phyloP scores from a whole-genome alignment of 2,888 invertebrate species.

The Protonemura montana region DNA sequence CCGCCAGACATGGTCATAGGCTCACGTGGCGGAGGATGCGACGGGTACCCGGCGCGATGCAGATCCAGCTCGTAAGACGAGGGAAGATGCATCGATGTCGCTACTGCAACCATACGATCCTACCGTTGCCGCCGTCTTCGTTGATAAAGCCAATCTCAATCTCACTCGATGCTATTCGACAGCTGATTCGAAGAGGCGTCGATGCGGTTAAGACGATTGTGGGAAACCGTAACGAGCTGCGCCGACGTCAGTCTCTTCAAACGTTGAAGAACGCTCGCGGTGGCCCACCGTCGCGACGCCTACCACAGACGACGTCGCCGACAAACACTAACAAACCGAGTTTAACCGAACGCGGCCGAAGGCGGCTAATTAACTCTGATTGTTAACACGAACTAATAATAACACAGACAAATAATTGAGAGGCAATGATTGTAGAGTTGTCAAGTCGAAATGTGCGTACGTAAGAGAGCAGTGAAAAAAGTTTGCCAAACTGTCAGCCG shows the following conservation, averaged over 20 bases:
- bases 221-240: background rate
- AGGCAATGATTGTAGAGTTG: background rate
- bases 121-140: background rate
- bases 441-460: background rate
- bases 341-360: conserved; percentile 44
- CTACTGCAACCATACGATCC: conserved; percentile 18
- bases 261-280: conserved; percentile 40
- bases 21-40: conserved; percentile 38
- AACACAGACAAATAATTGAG: background rate
- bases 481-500: background rate
- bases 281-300: conserved; percentile 42
- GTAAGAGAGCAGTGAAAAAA: conserved; percentile 13
- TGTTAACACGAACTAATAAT: conserved; percentile 13
- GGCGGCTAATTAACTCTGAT: conserved; percentile 23
- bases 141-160: too few species aligned
- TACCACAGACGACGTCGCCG: conserved; percentile 52
- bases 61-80: conserved; percentile 38
- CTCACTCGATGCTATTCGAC: conserved; percentile 53
- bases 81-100: conserved; percentile 36
- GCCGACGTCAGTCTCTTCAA: conserved; percentile 9
- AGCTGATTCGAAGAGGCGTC: conserved; percentile 53
- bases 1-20: conserved; percentile 42
- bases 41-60: conserved; percentile 21
- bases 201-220: conserved; percentile 57
- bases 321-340: conserved; percentile 41